These are phyloP conservation scores for Zaprionus africanus DNA, from an alignment of 1,140 invertebrate genomes.

Conservation along the genomic window DNA sequence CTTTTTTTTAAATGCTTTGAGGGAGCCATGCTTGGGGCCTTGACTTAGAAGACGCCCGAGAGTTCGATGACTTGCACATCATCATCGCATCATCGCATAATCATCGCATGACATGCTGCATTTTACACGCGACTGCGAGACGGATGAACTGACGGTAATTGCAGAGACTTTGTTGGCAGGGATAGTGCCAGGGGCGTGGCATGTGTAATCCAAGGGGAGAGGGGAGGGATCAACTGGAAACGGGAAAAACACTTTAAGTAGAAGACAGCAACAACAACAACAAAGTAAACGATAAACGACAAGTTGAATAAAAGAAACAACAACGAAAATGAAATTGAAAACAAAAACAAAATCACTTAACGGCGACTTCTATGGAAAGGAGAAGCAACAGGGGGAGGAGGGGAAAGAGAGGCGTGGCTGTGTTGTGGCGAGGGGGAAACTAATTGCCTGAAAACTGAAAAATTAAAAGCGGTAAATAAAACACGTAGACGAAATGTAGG, in stretches of 20 bases:
- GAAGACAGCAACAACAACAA: slow-evolving; percentile 9
- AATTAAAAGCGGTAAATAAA: slow-evolving; percentile 15
- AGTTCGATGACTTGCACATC: slow-evolving; percentile 44
- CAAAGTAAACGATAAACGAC: slow-evolving; percentile 42
- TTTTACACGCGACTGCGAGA: slow-evolving; percentile 44
- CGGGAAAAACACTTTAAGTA: slow-evolving; percentile 22
- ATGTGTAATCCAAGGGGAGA: not conserved
- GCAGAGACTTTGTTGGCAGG: not conserved
- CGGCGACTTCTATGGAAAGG: slow-evolving; percentile 14
- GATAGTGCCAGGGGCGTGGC: not conserved
- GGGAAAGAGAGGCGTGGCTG: not conserved
- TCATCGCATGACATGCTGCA: slow-evolving; percentile 37
- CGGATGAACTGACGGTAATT: slow-evolving; percentile 31
- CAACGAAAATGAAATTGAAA: slow-evolving; percentile 66
- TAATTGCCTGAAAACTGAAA: slow-evolving; percentile 41
- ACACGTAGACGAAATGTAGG: slow-evolving; percentile 46
- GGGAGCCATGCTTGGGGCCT: not conserved
- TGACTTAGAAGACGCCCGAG: not conserved
- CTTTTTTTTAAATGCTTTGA: not conserved
- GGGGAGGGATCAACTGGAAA: slow-evolving; percentile 1
- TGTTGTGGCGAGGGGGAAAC: not conserved
- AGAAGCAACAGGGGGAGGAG: slow-evolving; percentile 7
- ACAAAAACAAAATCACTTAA: slow-evolving; percentile 66
- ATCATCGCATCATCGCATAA: not conserved
- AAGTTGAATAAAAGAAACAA: slow-evolving; percentile 56